phyloP scores from a whole-genome alignment of 2,797 vertebrate genomes.

The Astyanax mexicanus region DNA sequence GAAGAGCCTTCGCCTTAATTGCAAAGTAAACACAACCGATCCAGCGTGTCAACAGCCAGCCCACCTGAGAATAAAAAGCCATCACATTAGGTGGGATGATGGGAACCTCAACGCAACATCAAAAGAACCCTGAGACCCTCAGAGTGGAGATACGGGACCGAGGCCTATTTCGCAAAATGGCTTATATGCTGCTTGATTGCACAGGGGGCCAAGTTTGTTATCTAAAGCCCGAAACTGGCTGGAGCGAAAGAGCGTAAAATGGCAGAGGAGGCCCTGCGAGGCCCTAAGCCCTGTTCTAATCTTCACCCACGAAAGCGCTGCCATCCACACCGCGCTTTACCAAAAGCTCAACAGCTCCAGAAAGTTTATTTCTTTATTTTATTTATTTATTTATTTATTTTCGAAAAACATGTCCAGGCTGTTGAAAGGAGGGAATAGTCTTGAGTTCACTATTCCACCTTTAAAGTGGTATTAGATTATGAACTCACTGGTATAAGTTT shows the following conservation, averaged over 20 bases:
- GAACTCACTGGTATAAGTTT: too few relatives aligned
- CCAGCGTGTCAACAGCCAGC: slow-evolving; percentile 46
- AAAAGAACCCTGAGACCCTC: slow-evolving; percentile 79
- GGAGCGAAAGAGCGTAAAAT: slow-evolving; percentile 60
- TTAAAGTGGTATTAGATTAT: too few relatives aligned
- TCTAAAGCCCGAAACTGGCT: slow-evolving; percentile 75
- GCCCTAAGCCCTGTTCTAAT: slow-evolving; percentile 52
- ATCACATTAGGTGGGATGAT: slow-evolving; percentile 83
- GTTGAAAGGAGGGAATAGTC: not conserved
- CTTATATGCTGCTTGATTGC: slow-evolving; percentile 81
- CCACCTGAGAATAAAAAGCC: slow-evolving; percentile 78
- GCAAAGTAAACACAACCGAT: slow-evolving; percentile 61
- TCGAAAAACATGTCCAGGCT: slow-evolving; percentile 33
- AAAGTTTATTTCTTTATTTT: not conserved
- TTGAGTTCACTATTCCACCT: too few relatives aligned
- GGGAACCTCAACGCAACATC: slow-evolving; percentile 83
- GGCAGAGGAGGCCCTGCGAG: slow-evolving; percentile 61
- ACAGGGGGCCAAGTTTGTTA: slow-evolving; percentile 75
- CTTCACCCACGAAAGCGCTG: slow-evolving; percentile 33
- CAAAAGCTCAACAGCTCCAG: slow-evolving; percentile 23
- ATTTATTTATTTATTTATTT: not conserved
- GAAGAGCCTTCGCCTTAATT: slow-evolving; percentile 60
- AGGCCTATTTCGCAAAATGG: slow-evolving; percentile 81
- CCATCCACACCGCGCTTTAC: not conserved
- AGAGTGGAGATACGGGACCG: slow-evolving; percentile 70